phyloP scores from a whole-genome alignment of 2,797 vertebrate genomes.

The Micropoecilia bifurca region DNA sequence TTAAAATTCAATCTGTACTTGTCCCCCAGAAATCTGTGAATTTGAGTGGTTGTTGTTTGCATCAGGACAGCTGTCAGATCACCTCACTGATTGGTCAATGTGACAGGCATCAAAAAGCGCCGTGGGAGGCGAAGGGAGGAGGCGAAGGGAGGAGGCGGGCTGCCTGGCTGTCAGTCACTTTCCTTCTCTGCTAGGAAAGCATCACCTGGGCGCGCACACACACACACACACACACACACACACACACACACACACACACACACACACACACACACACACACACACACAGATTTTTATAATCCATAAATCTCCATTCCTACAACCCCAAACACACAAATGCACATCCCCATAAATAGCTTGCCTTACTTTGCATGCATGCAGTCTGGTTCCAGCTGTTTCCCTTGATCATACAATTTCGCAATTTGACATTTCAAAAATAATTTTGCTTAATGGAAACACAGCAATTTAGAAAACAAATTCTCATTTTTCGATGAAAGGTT shows the following conservation, averaged over 20 bases:
- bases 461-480: no score
- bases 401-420: no score
- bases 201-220: slow-evolving; percentile 55
- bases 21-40: slow-evolving; percentile 13
- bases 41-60: slow-evolving; percentile 24
- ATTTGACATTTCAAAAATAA: no score
- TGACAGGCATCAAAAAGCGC: slow-evolving; percentile 79
- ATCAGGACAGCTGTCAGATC: slow-evolving; percentile 78
- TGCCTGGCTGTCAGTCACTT: slow-evolving; percentile 88
- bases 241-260: slow-evolving; percentile 19
- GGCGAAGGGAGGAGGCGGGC: slow-evolving; percentile 83
- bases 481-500: no score
- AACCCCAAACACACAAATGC: slow-evolving; percentile 27
- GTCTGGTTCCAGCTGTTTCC: slow-evolving; percentile 6
- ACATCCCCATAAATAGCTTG: slow-evolving; percentile 29
- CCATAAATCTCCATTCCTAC: slow-evolving; percentile 59
- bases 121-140: slow-evolving; percentile 81
- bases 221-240: not conserved
- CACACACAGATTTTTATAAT: slow-evolving; percentile 49
- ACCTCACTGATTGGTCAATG: slow-evolving; percentile 83
- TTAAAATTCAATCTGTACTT: slow-evolving; percentile 7
- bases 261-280: slow-evolving; percentile 36
- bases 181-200: slow-evolving; percentile 61
- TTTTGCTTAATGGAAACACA: no score
- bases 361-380: slow-evolving; percentile 21